These are phyloP conservation scores for Periophthalmodon schlosseri DNA, from an alignment of 2,113 vertebrate genomes.

Conservation along the genomic window DNA sequence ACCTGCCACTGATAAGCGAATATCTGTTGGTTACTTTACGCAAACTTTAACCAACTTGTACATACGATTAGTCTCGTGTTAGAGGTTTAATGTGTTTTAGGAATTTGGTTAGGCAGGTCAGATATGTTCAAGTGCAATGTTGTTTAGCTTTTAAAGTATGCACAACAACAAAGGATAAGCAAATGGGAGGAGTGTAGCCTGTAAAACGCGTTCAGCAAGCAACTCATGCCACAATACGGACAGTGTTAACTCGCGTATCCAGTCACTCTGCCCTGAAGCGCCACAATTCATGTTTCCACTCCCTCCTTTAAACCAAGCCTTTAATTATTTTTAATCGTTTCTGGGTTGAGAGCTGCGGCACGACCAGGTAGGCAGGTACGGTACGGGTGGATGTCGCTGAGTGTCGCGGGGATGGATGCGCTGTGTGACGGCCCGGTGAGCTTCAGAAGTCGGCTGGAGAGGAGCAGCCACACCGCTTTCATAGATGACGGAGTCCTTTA, in stretches of 20 bases:
- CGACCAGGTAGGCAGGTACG: neutral
- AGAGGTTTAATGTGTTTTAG: neutral
- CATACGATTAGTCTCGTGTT: neutral
- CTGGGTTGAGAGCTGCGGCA: neutral
- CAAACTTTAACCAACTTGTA: neutral
- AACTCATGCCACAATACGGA: neutral
- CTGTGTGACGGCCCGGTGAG: constrained; percentile 7
- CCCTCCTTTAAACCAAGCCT: rapidly evolving
- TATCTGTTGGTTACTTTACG: neutral
- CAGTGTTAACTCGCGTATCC: neutral
- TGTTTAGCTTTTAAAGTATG: neutral
- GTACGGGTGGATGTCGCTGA: neutral
- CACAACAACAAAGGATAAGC: neutral
- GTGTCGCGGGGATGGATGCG: constrained; percentile 40
- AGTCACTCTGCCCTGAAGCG: neutral
- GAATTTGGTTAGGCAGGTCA: neutral
- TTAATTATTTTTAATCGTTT: constrained; percentile 13
- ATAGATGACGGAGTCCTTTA: constrained; percentile 82
- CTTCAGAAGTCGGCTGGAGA: constrained; percentile 77
- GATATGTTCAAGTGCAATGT: neutral
- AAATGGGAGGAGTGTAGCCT: constrained; percentile 52
- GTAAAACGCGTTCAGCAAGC: constrained; percentile 49
- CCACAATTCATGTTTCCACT: neutral
- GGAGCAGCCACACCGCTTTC: constrained; percentile 89
- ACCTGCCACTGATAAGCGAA: neutral